Base-by-base conservation (phyloP, 2,797 vertebrate genomes). In the Amphiprion clarkii region DNA sequence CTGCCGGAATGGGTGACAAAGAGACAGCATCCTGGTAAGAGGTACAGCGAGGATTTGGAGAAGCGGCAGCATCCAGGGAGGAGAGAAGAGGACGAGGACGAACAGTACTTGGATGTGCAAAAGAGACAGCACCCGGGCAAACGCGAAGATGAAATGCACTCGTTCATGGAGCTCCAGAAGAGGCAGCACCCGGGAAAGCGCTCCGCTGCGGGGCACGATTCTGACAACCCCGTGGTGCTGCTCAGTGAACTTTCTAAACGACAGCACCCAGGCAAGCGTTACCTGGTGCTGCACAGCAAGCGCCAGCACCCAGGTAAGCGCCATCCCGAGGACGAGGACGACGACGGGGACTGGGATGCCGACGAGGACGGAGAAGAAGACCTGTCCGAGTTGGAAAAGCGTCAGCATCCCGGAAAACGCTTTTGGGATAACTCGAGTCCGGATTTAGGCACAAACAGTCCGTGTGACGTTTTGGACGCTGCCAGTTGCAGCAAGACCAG, bases 381-480 rank as follows among this genome's bases (percentile, higher is more conserved):
- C 11, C 74, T 91, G 8, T 70, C 65, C 9, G 79, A 91, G 0
- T 11, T 93, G 49, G 94, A 96, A 79, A 97, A 97, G 89, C 96
- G 91, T 21, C 98, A 98, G 75, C 96, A 97, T 57, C 95, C 96
- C 0, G 96, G 96, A 39, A 98, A 96, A 92, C 94, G 95, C 52
- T 88, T 92, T 80, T 88, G 91, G 94, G 94, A 95, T 87, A 87
- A 84, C 81, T 86, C 89, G 27, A 93, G 60, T 76, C 85, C 89
- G 83, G 94, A 95, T 87, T 87, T 94, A 23, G 84, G 81, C 79
- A 76, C 89, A 71, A 84, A 67, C 80, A 89, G 79, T 66, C 95
- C 92, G 0, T 99, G 97, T 77, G 94, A 93, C 13, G 85, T 88
- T 21, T 88, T 87, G 87, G 94, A 95, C 72, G 76, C 89, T 53